These are phyloP conservation scores for Kryptopterus vitreolus DNA, from an alignment of 2,797 vertebrate genomes.

Conservation along the genomic window DNA sequence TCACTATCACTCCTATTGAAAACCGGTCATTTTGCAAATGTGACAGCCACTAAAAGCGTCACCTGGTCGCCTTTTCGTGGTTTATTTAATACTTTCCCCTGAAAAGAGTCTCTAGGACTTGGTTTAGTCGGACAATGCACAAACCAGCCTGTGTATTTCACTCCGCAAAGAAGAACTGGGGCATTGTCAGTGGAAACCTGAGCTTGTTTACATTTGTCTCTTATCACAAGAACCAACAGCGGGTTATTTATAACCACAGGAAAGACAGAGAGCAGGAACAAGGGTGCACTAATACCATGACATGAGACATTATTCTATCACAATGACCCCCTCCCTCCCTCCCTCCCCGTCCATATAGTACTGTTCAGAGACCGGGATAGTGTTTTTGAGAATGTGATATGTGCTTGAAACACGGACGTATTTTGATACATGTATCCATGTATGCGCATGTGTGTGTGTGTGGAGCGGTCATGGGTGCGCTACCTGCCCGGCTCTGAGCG, in stretches of 20 bases:
- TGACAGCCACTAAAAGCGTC: too few species aligned
- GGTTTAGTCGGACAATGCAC: background rate
- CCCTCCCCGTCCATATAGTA: too few species aligned
- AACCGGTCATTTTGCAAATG: too few species aligned
- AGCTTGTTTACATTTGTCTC: conserved; percentile 21
- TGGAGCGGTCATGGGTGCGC: background rate
- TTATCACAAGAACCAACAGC: conserved; percentile 1
- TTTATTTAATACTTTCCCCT: background rate
- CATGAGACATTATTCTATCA: background rate
- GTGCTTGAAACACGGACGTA: background rate
- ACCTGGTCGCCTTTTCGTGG: background rate
- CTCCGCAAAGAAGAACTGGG: background rate
- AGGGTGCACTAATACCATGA: background rate
- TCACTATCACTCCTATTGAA: too few species aligned
- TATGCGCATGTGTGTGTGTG: background rate
- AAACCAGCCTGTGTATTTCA: background rate
- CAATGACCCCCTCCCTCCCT: too few species aligned
- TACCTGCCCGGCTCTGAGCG: conserved; percentile 79
- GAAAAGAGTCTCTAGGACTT: background rate
- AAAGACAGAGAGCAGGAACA: background rate
- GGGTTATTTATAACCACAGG: conserved; percentile 24
- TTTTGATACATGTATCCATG: too few species aligned
- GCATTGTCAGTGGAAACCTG: conserved; percentile 6
- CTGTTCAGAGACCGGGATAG: background rate
- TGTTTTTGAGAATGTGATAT: too few species aligned